Base-by-base conservation (phyloP, 2,113 vertebrate species). In the Psophia crepitans region DNA sequence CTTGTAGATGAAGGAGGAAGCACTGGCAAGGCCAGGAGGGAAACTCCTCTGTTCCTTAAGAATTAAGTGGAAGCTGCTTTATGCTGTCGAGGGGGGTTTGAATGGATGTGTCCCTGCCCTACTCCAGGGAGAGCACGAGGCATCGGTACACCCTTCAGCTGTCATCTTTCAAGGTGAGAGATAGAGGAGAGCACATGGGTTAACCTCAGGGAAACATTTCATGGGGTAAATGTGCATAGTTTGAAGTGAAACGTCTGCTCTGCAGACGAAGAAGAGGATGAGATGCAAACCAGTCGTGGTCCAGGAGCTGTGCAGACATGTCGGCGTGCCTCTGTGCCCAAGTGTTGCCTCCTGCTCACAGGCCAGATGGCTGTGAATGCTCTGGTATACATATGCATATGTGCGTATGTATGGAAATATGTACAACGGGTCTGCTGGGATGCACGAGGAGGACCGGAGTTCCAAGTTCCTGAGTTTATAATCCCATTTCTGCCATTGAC, bases 391-490 rank as follows among this genome's bases (percentile, higher is more conserved):
- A 1, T 43, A 23, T 11, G 14, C 2, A 2, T 7, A 5, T 43
- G 12, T 19, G 3, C 3, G 6, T 5, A 12, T 12, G 14, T 27
- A 28, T 26, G 17, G 64, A 16, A 35, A 56, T 41, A 35, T 8
- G 68, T 9, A 16, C 4, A 21, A 0, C 6, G 16, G 11, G 2
- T 39, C 6, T 87, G 9, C 41, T 78, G 19, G 0, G 1, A n/a
- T 46, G 39, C 9, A 35, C 37, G 17, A 8, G 14, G 23, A 53
- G 33, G 32, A 21, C 19, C 4, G 3, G 15, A 71, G 10, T 33
- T 63, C 32, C 11, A 13, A 5, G 79, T 48, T 84, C 4, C 37
- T 26, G 23, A 16, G 7, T 37, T 83, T 30, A 16, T 33, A 43
- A 76, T 69, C 27, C 30, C 0, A 1, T 14, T 85, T 64, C 43